Evolutionary conservation across 2,113 vertebrate genomes (phyloP).

Genomic region (Panurus biarmicus): DNA sequence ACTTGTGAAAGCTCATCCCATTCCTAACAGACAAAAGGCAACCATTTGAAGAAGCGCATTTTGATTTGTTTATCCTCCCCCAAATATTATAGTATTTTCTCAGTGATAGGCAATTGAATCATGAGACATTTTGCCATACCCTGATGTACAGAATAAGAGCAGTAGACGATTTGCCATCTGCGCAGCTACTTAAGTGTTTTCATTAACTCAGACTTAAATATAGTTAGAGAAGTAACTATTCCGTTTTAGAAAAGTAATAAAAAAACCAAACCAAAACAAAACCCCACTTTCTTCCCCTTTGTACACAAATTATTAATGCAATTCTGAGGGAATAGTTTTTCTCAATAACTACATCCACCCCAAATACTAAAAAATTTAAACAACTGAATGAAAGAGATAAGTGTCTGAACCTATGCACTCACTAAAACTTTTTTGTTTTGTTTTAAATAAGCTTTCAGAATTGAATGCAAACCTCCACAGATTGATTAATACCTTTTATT

Average conservation of each 20-base stretch:
- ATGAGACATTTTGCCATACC: not conserved
- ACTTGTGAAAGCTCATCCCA: not conserved
- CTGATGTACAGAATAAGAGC: not conserved
- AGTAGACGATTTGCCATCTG: not conserved
- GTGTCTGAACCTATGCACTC: not conserved
- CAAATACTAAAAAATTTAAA: not conserved
- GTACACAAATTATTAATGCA: not conserved
- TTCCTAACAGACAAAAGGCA: not conserved
- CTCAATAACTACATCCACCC: not conserved
- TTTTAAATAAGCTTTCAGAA: not conserved
- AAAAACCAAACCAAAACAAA: rapidly evolving
- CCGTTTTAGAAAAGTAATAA: not conserved
- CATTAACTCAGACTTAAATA: not conserved
- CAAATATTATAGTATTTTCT: not conserved
- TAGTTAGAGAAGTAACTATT: not conserved
- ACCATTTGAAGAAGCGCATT: rapidly evolving
- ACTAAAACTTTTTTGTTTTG: not conserved
- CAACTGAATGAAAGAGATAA: not conserved
- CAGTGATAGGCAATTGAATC: not conserved
- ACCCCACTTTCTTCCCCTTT: not conserved
- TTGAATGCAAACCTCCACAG: not conserved
- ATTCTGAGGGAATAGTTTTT: not conserved
- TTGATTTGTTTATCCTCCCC: not conserved
- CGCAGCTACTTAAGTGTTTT: not conserved
- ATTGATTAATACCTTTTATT: constrained; percentile 33